Conservation (phyloP, 2,797 vertebrate species). For the Lutjanus argentimaculatus region DNA sequence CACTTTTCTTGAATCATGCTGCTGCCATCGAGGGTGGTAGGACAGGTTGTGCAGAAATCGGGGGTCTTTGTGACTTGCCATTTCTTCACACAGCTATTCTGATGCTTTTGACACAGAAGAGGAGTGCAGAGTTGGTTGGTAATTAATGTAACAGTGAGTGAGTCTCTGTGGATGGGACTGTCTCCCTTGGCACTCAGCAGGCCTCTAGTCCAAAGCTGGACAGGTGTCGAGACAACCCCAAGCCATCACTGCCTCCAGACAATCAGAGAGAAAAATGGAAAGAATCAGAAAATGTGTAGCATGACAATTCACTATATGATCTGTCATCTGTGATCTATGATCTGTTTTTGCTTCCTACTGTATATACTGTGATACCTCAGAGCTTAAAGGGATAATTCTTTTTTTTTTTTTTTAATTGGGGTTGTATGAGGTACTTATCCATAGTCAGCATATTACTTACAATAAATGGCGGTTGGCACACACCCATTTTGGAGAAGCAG, state of each 20-base stretch:
- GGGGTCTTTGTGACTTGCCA: conserved; percentile 80
- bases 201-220: conserved; percentile 74
- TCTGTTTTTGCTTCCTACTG: neutral
- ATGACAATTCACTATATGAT: neutral
- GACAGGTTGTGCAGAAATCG: conserved; percentile 83
- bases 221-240: conserved; percentile 55
- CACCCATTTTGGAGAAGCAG: too few relatives aligned
- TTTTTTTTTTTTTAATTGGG: too few relatives aligned
- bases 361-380: neutral
- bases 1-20: conserved; percentile 56
- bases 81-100: conserved; percentile 61
- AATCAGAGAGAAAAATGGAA: conserved; percentile 27
- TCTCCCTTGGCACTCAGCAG: conserved; percentile 65
- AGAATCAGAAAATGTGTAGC: conserved; percentile 28
- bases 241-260: conserved; percentile 78
- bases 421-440: too few relatives aligned
- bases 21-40: conserved; percentile 85
- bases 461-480: too few relatives aligned
- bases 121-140: conserved; percentile 42
- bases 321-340: neutral
- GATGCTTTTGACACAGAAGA: conserved; percentile 47
- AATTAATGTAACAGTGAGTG: conserved; percentile 12
- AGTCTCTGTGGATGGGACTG: conserved; percentile 49
- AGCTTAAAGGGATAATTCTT: neutral
- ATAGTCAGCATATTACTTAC: too few relatives aligned